These are phyloP conservation scores for Cheirogaleus major DNA, from an alignment of 2,797 vertebrate species.

Conservation along the genomic window DNA sequence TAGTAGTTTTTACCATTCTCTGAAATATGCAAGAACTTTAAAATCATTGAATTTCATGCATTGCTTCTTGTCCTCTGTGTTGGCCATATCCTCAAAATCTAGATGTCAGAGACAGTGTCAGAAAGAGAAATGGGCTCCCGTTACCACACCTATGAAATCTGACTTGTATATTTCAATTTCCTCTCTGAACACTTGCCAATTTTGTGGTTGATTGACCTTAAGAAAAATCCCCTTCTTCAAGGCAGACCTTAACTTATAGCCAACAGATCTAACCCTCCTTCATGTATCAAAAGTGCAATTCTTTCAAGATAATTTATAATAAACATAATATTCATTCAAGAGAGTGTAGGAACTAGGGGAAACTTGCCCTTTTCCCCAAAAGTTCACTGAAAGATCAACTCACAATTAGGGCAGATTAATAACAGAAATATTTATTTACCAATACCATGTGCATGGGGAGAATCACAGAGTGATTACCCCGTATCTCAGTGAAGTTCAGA, in stretches of 20 bases:
- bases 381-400: no score
- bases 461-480: no score
- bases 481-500: no score
- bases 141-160: neutral
- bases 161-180: neutral
- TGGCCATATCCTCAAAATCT: neutral
- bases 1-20: neutral
- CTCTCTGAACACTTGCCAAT: neutral
- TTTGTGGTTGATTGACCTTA: neutral
- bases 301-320: neutral
- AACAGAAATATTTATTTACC: no score
- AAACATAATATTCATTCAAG: neutral
- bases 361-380: no score
- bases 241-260: neutral
- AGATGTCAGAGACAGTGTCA: neutral
- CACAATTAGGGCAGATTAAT: no score
- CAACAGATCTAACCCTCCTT: neutral
- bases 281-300: neutral
- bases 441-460: no score
- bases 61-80: neutral
- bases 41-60: neutral
- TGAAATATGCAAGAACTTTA: neutral
- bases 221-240: neutral
- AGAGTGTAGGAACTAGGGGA: neutral
- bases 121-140: neutral